Evolutionary conservation across 2,797 vertebrate genomes (phyloP), one percentile per base, ranked within the genome.

Genomic region (Leptodactylus fallax): DNA sequence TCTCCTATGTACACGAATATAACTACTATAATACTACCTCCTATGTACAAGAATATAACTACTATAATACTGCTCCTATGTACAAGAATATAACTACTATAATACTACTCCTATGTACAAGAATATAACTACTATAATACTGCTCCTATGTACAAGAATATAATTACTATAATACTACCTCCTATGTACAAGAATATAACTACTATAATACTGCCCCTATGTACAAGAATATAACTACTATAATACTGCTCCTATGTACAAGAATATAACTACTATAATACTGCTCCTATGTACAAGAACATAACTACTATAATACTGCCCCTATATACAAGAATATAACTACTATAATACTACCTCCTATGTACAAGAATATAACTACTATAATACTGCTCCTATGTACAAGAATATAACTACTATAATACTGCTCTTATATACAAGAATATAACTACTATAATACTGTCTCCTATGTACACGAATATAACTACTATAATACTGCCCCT

Each of bases 111-210:
- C n/a, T 69, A 69, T 69, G 25, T 69, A 69, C 65, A 27, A 36
- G 63, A 67, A 25, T 67, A 67, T 25, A 67, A 69, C 65, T 69
- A 69, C 65, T 69, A 69, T 69, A 69, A 69, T 69, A 69, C 65
- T 69, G 65, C 23, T 12, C 63, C 23, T 67, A 67, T 67, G 23
- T 67, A 67, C 63, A 67, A 69, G 65, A 63, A 63, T 63, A 63
- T 63, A 63, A 63, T 8, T 63, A 63, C 61, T 63, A 67, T 27
- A 67, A 27, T 67, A 27, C 23, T 14, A 4, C 58, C n/a, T 7
- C 23, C 23, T 27, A 67, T 67, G 25, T 27, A 27, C 25, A 67
- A 27, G 25, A 67, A 27, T 27, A 16, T 67, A 27, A 67, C 23
- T 67, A 67, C 21, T 63, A 63, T n/a, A 63, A 63, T 63, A 63